These are phyloP conservation scores for Acanthisitta chloris DNA, from an alignment of 2,113 vertebrate genomes.

Conservation along the genomic window DNA sequence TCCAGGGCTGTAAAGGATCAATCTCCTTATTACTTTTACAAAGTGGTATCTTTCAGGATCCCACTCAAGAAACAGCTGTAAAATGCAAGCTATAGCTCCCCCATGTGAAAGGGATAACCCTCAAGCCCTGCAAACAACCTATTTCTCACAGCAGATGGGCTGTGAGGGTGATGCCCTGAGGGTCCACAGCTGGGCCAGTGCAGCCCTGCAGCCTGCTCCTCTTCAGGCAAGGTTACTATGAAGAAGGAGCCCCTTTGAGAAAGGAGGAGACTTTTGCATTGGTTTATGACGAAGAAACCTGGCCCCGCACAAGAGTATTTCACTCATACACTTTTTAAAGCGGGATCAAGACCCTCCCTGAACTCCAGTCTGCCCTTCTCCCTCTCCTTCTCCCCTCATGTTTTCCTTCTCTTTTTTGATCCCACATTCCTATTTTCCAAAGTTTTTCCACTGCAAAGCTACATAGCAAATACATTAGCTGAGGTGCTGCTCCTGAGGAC, in stretches of 20 bases:
- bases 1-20: background rate
- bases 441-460: background rate
- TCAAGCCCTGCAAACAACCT: background rate
- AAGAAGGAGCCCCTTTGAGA: background rate
- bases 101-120: background rate
- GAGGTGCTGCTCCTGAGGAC: background rate
- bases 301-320: background rate
- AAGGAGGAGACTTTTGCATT: background rate
- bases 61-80: fast-evolving
- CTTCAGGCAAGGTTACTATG: background rate
- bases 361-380: background rate
- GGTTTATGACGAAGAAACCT: background rate
- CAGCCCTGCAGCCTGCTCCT: fast-evolving
- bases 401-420: background rate
- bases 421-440: background rate
- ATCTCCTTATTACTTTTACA: background rate
- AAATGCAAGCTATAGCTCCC: background rate
- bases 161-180: background rate
- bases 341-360: background rate
- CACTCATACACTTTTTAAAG: background rate
- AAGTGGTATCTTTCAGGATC: background rate
- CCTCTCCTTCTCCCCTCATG: background rate
- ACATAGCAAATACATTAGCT: background rate
- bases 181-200: background rate
- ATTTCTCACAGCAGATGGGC: background rate